Percentiles rank a stretch among this genome's conserved stretches.
These are phyloP conservation scores for Eristalinus aeneus DNA, from an alignment of 2,888 invertebrate genomes.

Conservation along the genomic window DNA sequence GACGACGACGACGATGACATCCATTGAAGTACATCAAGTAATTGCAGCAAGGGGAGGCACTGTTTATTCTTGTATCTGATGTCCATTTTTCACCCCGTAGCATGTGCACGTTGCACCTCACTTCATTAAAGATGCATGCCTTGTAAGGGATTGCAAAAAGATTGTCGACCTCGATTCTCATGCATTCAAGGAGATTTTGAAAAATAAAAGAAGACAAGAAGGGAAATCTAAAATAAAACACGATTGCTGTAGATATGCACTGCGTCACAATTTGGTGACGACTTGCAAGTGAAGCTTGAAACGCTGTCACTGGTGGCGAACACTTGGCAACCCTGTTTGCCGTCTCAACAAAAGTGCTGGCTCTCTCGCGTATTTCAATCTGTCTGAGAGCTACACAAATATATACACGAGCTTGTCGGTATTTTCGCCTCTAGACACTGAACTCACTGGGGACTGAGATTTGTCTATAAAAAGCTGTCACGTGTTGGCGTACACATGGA, in stretches of 20 bases:
- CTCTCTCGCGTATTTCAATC: background rate
- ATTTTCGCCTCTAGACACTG: background rate
- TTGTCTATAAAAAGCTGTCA: background rate
- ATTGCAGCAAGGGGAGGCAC: slow-evolving; percentile 25
- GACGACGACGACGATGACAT: slow-evolving; percentile 12
- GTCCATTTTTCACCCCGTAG: slow-evolving; percentile 56
- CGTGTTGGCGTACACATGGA: background rate
- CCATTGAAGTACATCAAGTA: slow-evolving; percentile 18
- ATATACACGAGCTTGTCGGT: background rate
- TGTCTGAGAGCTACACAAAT: background rate
- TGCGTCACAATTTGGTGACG: background rate
- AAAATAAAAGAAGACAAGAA: background rate
- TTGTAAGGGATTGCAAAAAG: slow-evolving; percentile 62
- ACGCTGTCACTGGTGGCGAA: background rate
- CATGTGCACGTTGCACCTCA: slow-evolving; percentile 53
- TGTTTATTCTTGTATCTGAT: slow-evolving; percentile 32
- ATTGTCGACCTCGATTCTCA: slow-evolving; percentile 63
- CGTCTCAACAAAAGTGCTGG: background rate
- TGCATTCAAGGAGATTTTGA: slow-evolving; percentile 39
- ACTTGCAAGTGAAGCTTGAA: background rate
- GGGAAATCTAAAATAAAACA: background rate
- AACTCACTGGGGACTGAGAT: background rate
- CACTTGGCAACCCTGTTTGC: background rate
- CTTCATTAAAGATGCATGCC: slow-evolving; percentile 65
- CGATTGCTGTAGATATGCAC: background rate